Evolutionary conservation across 2,797 vertebrate species (phyloP), one percentile per base, ranked within the genome.

Genomic region (Botia kubotai): DNA sequence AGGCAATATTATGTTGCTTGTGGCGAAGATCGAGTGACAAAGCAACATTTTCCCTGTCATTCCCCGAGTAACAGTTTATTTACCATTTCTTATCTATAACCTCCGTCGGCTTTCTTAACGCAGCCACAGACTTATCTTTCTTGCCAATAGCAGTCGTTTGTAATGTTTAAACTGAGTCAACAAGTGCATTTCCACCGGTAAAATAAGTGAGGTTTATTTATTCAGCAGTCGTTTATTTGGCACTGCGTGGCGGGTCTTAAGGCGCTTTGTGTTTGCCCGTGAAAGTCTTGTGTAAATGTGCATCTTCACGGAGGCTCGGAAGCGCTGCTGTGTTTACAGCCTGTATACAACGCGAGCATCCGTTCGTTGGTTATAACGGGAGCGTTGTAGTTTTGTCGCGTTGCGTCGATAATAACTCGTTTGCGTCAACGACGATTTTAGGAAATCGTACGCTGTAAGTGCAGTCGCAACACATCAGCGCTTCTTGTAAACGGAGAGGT

Each of bases 141-240:
- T 43, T 43, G 5, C 6, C 52, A 39, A 5, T 4, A 55, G 52
- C 39, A 29, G 11, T 77, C 36, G 53, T 17, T 16, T 63, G 13
- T 13, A 23, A 48, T 48, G 21, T 53, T 75, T 13, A 65, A 39
- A 76, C 46, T 5, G 21, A 69, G 76, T 70, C 76, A 78, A 78
- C 67, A 78, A 78, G 76, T 70, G 65, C 21, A 29, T 69, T 58
- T 43, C 53, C 19, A 21, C 8, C 23, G 46, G 14, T 43, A 46
- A 58, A 43, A 21, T 50, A 11, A 48, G 33, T 11, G 63, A 62
- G 13, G 62, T 65, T 36, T 66, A 33, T 63, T 33, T 63, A 33
- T 63, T 33, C 26, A 16, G 26, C 4, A 43, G 16, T 66, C n/a
- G 63, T 66, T 39, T 66, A 39, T 66, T 65, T 65, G 33, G 29